These are phyloP conservation scores for Gymnocypris eckloni DNA, from an alignment of 2,797 vertebrate genomes.

Conservation along the genomic window DNA sequence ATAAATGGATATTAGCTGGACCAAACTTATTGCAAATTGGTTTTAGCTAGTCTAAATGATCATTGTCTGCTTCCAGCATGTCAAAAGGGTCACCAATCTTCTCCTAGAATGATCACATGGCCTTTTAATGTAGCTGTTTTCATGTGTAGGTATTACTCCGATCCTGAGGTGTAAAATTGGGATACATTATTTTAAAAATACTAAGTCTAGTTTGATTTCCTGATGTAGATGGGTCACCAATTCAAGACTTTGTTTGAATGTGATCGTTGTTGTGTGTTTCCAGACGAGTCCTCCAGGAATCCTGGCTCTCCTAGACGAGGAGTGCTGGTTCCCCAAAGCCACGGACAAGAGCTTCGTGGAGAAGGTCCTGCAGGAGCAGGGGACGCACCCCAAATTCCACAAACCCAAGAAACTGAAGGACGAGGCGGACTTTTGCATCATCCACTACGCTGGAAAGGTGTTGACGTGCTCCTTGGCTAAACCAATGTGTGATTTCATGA, in stretches of 20 bases:
- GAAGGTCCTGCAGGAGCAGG: slow-evolving; percentile 95
- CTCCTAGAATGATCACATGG: too few species aligned
- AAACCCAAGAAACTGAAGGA: slow-evolving; percentile 97
- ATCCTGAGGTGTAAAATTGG: neutral
- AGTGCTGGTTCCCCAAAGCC: slow-evolving; percentile 99
- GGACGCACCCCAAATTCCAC: slow-evolving; percentile 95
- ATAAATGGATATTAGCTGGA: too few species aligned
- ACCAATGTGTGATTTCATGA: neutral
- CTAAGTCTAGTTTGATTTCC: neutral
- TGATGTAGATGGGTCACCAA: too few species aligned
- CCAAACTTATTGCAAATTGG: neutral
- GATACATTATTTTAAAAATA: neutral
- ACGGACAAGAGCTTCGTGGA: slow-evolving; percentile 99
- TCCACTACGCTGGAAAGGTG: slow-evolving; percentile 98
- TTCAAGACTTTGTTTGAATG: neutral
- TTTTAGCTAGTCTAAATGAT: neutral
- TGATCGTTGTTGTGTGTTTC: neutral
- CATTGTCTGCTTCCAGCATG: too few species aligned
- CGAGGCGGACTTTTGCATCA: slow-evolving; percentile 95
- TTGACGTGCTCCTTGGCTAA: neutral
- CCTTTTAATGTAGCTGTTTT: too few species aligned
- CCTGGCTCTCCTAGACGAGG: slow-evolving; percentile 93
- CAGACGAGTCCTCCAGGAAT: slow-evolving; percentile 96
- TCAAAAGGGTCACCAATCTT: too few species aligned
- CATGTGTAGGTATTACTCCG: neutral